Conservation (phyloP, 2,113 vertebrate genomes). For the Ctenomys sociabilis region DNA sequence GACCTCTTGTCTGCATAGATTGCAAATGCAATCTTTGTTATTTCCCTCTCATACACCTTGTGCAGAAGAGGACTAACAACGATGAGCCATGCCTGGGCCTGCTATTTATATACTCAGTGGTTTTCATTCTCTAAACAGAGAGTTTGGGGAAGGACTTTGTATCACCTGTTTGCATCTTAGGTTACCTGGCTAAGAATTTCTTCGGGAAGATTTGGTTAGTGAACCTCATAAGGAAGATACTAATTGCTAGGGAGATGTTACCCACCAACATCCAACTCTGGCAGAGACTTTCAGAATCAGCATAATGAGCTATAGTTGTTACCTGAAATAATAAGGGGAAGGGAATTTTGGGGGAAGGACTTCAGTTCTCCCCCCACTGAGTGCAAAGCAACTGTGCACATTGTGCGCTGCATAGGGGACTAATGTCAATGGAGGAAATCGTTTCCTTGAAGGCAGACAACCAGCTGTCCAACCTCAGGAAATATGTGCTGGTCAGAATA, state of each 20-base stretch:
- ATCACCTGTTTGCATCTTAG: constrained; percentile 45
- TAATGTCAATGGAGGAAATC: constrained; percentile 43
- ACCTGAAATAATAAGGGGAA: background rate
- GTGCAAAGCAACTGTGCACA: background rate
- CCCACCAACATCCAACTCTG: constrained; percentile 30
- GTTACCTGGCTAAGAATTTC: background rate
- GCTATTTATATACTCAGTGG: constrained; percentile 48
- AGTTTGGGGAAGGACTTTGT: constrained; percentile 40
- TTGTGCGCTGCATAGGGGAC: background rate
- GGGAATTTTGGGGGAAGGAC: constrained; percentile 53
- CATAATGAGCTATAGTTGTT: constrained; percentile 64
- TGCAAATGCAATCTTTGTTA: constrained; percentile 68
- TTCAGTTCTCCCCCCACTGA: constrained; percentile 30
- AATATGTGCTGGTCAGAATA: constrained; percentile 10
- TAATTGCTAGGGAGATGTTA: constrained; percentile 58
- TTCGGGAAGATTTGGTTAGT: constrained; percentile 65
- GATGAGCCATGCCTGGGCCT: constrained; percentile 25
- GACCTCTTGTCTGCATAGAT: background rate
- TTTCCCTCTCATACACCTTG: constrained; percentile 58
- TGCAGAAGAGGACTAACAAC: constrained; percentile 66
- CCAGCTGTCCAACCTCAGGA: constrained; percentile 4
- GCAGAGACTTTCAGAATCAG: constrained; percentile 46
- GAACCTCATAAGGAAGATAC: constrained; percentile 60
- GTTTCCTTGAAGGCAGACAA: constrained; percentile 38
- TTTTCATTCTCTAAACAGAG: constrained; percentile 70